Evolutionary conservation across 2,888 invertebrate species (phyloP).

Genomic region (Epirrhoe tristata): DNA sequence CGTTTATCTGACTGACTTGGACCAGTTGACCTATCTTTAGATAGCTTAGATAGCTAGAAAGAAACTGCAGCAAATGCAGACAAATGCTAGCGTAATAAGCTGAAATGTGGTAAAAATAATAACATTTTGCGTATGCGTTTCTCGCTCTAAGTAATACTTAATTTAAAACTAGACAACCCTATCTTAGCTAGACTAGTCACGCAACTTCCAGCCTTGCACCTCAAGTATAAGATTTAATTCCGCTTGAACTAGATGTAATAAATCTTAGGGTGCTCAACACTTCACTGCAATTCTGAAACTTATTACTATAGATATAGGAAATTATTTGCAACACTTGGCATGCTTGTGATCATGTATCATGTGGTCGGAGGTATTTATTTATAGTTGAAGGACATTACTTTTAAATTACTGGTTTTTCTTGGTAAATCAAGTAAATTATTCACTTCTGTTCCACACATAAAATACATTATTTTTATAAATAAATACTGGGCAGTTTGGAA

Average conservation of each 20-base stretch:
- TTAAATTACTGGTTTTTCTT: background rate
- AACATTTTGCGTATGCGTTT: too few relatives aligned
- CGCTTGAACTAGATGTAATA: slow-evolving; percentile 8
- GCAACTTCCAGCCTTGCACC: slow-evolving; percentile 4
- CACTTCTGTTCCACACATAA: too few relatives aligned
- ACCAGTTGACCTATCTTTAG: too few relatives aligned
- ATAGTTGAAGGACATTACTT: slow-evolving; percentile 7
- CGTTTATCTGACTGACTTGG: too few relatives aligned
- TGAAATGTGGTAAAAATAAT: too few relatives aligned
- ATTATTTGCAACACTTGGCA: slow-evolving; percentile 27
- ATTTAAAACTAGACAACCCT: slow-evolving; percentile 16
- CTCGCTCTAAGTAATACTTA: too few relatives aligned
- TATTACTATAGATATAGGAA: slow-evolving; percentile 22
- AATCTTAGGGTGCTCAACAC: slow-evolving; percentile 23
- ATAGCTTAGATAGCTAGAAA: too few relatives aligned
- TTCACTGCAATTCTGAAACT: slow-evolving; percentile 24
- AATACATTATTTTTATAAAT: too few relatives aligned
- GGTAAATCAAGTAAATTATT: background rate
- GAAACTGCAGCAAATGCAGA: too few relatives aligned
- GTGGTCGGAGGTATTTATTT: slow-evolving; percentile 27
- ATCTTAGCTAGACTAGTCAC: slow-evolving; percentile 12
- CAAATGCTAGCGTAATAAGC: too few relatives aligned
- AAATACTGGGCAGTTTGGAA: too few relatives aligned
- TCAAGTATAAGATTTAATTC: slow-evolving; percentile 1
- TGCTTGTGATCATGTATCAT: slow-evolving; percentile 22